Conservation (phyloP, 2,888 invertebrate species). For the Epirrhoe tristata region DNA sequence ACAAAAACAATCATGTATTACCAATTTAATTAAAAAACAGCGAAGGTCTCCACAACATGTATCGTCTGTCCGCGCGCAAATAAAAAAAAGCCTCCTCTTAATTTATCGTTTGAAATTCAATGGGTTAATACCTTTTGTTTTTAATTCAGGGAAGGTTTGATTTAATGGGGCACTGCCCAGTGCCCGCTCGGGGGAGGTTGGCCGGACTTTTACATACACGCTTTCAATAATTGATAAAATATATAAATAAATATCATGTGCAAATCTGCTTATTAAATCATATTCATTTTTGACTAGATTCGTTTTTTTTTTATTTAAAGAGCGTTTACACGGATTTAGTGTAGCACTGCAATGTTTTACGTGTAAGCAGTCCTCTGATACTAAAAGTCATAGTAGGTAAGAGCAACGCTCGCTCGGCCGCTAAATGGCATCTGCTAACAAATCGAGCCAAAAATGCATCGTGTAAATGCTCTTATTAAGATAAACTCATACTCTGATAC, state of each 20-base stretch:
- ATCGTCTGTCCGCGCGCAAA: slow-evolving; percentile 39
- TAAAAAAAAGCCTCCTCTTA: slow-evolving; percentile 39
- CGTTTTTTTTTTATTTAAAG: no score
- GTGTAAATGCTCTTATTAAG: no score
- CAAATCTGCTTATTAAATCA: not conserved
- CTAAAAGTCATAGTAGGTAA: no score
- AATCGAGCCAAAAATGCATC: no score
- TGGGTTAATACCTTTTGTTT: slow-evolving; percentile 47
- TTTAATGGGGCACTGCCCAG: slow-evolving; percentile 34
- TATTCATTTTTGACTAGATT: no score
- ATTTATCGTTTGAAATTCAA: slow-evolving; percentile 46
- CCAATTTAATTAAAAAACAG: slow-evolving; percentile 39
- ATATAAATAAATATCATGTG: not conserved
- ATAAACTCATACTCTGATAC: no score
- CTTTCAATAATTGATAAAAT: not conserved
- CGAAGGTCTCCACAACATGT: slow-evolving; percentile 42
- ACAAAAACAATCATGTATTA: not conserved
- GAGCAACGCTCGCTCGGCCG: no score
- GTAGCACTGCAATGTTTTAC: no score
- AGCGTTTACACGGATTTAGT: no score
- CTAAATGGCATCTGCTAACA: no score
- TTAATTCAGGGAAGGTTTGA: slow-evolving; percentile 45
- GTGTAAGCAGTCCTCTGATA: no score
- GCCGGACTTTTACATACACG: not conserved
- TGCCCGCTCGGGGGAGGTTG: slow-evolving; percentile 3